phyloP scores from a whole-genome alignment of 2,113 vertebrate species.

The Accipiter cooperii region DNA sequence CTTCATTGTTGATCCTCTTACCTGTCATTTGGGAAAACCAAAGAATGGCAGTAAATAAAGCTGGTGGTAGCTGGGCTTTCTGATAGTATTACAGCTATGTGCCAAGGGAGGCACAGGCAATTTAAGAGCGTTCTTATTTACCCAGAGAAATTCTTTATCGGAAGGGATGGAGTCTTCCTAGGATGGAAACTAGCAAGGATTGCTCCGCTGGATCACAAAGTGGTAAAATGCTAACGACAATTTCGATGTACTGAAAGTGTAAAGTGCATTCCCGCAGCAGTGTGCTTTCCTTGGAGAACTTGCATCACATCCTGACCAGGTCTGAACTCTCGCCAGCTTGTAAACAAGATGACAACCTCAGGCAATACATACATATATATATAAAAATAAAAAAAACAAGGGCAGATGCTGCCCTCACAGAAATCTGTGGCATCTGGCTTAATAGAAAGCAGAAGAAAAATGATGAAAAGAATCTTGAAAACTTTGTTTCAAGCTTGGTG shows the following conservation, averaged over 20 bases:
- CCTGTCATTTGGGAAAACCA: neutral
- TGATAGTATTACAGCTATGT: fast-evolving
- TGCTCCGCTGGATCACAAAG: neutral
- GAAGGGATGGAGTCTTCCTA: neutral
- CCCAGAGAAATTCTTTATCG: neutral
- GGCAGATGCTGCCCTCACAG: neutral
- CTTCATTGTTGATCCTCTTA: neutral
- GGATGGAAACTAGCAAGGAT: neutral
- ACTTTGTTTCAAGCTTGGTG: neutral
- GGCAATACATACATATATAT: neutral
- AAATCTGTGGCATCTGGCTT: neutral
- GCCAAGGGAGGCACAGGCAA: neutral
- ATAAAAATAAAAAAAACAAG: neutral
- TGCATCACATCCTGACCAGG: neutral
- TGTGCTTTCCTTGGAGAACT: neutral
- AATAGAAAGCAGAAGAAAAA: neutral
- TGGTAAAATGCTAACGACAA: neutral
- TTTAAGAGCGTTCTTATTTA: neutral
- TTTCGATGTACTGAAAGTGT: neutral
- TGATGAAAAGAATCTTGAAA: neutral
- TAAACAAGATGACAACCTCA: neutral
- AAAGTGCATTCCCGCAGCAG: neutral
- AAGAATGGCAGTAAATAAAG: neutral
- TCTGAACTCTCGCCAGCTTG: neutral
- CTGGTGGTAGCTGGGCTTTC: neutral